Evolutionary conservation across 2,888 invertebrate genomes (phyloP), one percentile per base, ranked within the genome.

Genomic region (Cephus pulcher): DNA sequence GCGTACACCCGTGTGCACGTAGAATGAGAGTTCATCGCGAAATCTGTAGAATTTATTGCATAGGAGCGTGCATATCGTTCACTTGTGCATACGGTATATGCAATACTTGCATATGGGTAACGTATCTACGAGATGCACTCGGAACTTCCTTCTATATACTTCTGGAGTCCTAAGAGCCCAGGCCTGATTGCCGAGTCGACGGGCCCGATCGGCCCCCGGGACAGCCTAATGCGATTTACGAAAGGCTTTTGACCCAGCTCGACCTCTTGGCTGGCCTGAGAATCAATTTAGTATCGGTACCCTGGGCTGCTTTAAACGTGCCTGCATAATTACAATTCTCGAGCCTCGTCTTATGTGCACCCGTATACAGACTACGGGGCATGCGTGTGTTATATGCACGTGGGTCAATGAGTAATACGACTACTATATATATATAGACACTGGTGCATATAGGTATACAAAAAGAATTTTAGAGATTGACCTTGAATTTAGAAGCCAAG

Each of bases 211-310:
- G 81, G 78, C 79, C 80, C 77, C 81, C 79, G 75, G 37, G 76
- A 76, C 71, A 83, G 80, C 84, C 86, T 89, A 88, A 90, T 88
- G 85, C 87, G 86, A 90, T 89, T 90, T 86, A 88, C 86, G 85
- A 88, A 88, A 87, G 88, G 86, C 89, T 88, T 89, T 87, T 89
- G 89, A 90, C 88, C 89, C 85, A 80, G 79, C 79, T 80, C 84
- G 85, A 84, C 85, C 86, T 84, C 82, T 35, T 79, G 78, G 82
- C 81, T 82, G 82, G 86, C 86, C 85, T 88, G 88, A 88, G 88
- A 90, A 88, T 90, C 89, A 90, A 90, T 89, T 90, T 87, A 86
- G 83, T 81, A 80, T 78, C 71, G 71, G 71, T 56, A 34, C 71
- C 71, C 71, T 34, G 71, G 33, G 71, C 71, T 68, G 37, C 77